Base-by-base conservation (phyloP, 1,140 invertebrate species). In the Macrostomum lignano region DNA sequence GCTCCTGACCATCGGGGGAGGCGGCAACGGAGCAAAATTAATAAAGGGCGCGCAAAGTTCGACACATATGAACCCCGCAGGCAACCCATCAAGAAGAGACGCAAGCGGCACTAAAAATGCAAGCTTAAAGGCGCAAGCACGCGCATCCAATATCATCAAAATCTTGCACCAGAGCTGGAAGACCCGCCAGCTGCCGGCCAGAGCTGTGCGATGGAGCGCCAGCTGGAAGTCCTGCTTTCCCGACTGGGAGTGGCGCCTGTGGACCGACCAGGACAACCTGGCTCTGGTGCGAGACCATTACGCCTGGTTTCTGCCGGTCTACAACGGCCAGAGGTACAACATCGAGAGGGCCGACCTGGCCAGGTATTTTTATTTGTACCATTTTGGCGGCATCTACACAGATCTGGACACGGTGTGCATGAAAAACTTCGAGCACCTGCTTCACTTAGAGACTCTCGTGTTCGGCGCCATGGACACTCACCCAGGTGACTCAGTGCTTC, bases 301-400 rank as follows among this genome's bases (percentile, higher is more conserved):
- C 19, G 14, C 26, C 4, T 28, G 26, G 26, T 28, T 28, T 28
- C 26, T 28, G 9, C 15, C 15, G 7, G 9, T 28, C 3, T 28
- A 28, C 9, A 28, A 28, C 9, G 19, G 26, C 9, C 19, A 15
- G 9, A 14, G 14, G 19, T 28, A 14, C 19, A 3, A 14, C 14
- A 28, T 28, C 19, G 15, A 28, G 15, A 14, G 26, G 3, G 26
- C 19, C 3, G 26, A 28, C 19, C 14, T 28, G 3, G 19, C 14
- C 9, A 28, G 26, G 19, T 28, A 28, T 28, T 28, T 28, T 9
- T 28, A 28, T 9, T 3, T 28, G 3, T 28, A 15, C 19, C 26
- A 28, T 28, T 28, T 15, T 17, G 26, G 26, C 15, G 26, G 26
- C 19, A 28, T 28, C 19, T 28, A 28, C 9, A 28, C 26, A 28